These are phyloP conservation scores for Drosophila limbata DNA, from an alignment of 2,888 invertebrate species.

Conservation along the genomic window DNA sequence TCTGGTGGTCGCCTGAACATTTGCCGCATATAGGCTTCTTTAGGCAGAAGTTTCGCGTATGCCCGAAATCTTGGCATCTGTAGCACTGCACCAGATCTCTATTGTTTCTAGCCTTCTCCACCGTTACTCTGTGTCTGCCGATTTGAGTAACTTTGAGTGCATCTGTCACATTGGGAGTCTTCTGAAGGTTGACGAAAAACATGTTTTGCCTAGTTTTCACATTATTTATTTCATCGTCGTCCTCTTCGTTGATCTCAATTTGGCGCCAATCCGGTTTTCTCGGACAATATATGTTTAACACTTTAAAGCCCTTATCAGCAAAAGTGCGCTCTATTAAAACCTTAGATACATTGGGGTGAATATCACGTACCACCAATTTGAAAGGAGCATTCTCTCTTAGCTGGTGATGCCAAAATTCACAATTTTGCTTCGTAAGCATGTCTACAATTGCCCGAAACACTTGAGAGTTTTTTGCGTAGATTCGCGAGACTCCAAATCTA, in stretches of 20 bases:
- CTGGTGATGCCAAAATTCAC: too few relatives aligned
- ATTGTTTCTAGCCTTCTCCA: constrained; percentile 3
- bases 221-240: constrained; percentile 2
- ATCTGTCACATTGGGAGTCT: constrained; percentile 6
- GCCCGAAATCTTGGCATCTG: constrained; percentile 2
- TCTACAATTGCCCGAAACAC: too few relatives aligned
- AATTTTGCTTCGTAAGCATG: too few relatives aligned
- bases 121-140: constrained; percentile 16
- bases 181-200: constrained; percentile 1
- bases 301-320: too few relatives aligned
- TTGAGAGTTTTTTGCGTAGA: too few relatives aligned
- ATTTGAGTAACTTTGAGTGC: constrained; percentile 15
- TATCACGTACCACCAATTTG: too few relatives aligned
- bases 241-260: background rate
- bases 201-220: constrained; percentile 7
- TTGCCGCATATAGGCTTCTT: constrained; percentile 19
- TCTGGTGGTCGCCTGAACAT: constrained; percentile 11
- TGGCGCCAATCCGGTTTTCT: too few relatives aligned
- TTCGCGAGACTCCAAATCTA: too few relatives aligned
- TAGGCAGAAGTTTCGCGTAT: constrained; percentile 17
- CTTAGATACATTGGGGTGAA: too few relatives aligned
- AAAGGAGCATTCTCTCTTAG: too few relatives aligned
- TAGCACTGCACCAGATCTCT: constrained; percentile 20
- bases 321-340: too few relatives aligned
- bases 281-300: too few relatives aligned